Base-by-base conservation (phyloP, 2,797 vertebrate species). In the Pangasius mekongensis region DNA sequence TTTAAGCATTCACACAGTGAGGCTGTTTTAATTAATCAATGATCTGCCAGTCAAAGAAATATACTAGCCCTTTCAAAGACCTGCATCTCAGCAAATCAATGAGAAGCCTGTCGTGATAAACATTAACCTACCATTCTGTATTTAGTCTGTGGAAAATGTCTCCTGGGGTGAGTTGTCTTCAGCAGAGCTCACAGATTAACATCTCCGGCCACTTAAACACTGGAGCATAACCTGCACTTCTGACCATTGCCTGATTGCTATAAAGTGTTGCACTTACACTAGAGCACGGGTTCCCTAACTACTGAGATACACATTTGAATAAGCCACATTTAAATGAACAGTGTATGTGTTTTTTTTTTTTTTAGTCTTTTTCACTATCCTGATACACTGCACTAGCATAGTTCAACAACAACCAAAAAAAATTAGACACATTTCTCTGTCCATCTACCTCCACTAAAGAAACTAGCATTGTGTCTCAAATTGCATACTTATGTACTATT, bases 11-110 rank as follows among this genome's bases (percentile, higher is more conserved):
- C 20, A 74, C 39, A 74, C 20, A 74, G 39, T 10, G 22, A 74
- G 71, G 71, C 22, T 24, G 9, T 3, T 74, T 74, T 74, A 47
- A 24, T 74, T 43, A 74, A 47, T 74, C 39, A 43, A 24, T 11
- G 4, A 74, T 74, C 39, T 74, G 39, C 71, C 71, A 74, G 39
- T 74, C 10, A 47, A 74, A 74, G 20, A 74, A 74, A 74, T 74
- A 22, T 74, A 22, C 7, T 39, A 39, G 36, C 6, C 71, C 39
- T 43, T 73, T 73, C 36, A 18, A 73, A 73, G 20, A 73, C 39
- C 36, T 73, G 20, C 71, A 74, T 74, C 39, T 11, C 71, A 74
- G 39, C 71, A 27, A 74, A 47, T 74, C 71, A 47, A 27, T 74
- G 71, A 43, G 39, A 47, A 47, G 22, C 22, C 39, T 47, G 71